Evolutionary conservation across 2,113 vertebrate species (phyloP).

Genomic region (Climacteris rufus): DNA sequence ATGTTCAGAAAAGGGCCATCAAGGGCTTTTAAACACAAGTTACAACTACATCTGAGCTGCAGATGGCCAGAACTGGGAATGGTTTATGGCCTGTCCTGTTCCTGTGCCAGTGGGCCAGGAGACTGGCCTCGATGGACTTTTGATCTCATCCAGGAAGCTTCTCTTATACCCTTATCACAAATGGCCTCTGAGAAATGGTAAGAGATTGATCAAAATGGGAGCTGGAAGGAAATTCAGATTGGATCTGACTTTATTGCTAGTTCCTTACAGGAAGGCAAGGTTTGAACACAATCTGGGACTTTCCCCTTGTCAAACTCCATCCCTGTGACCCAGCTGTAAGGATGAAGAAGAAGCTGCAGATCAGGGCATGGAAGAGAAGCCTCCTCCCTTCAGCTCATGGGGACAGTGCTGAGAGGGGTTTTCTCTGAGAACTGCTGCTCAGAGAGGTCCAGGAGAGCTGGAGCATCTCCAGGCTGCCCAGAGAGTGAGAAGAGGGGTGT

Average conservation of each 20-base stretch:
- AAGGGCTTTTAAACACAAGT: neutral
- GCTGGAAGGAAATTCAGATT: neutral
- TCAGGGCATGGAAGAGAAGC: neutral
- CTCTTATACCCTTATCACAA: neutral
- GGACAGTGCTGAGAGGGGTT: accelerated
- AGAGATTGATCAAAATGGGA: neutral
- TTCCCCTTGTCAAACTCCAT: neutral
- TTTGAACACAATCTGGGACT: neutral
- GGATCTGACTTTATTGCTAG: neutral
- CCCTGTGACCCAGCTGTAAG: neutral
- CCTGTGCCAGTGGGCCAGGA: neutral
- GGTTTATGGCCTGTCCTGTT: neutral
- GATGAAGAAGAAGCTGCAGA: neutral
- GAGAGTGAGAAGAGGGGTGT: neutral
- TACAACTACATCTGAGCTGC: neutral
- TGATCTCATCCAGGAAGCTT: neutral
- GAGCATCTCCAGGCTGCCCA: neutral
- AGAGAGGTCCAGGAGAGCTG: neutral
- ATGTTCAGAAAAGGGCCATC: neutral
- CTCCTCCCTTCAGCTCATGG: accelerated
- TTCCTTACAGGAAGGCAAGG: neutral
- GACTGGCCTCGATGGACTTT: neutral
- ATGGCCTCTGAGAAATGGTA: neutral
- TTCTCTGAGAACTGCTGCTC: neutral
- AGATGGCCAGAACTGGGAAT: neutral